phyloP scores from a whole-genome alignment of 2,888 invertebrate genomes.

The Melikaiella ostensackeni region DNA sequence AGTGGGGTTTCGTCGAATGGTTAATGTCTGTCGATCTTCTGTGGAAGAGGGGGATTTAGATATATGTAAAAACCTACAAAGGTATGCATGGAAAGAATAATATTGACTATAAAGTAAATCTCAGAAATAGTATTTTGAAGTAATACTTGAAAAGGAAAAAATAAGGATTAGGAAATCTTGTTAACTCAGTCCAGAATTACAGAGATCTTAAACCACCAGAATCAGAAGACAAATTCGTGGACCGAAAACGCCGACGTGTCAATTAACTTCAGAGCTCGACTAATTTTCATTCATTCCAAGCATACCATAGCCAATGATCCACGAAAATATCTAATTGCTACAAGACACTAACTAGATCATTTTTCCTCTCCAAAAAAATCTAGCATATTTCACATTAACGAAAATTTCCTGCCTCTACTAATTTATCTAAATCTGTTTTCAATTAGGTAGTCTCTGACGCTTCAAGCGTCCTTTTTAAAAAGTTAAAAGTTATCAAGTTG shows the following conservation, averaged over 20 bases:
- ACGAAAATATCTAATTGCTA: slow-evolving; percentile 67
- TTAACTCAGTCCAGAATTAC: background rate
- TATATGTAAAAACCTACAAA: too few relatives aligned
- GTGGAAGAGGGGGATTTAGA: too few relatives aligned
- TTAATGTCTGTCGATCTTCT: too few relatives aligned
- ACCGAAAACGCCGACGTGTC: slow-evolving; percentile 61
- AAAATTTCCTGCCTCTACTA: background rate
- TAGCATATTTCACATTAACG: background rate
- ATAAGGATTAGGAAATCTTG: background rate
- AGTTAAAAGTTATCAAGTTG: too few relatives aligned
- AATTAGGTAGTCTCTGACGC: too few relatives aligned
- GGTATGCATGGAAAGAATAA: too few relatives aligned
- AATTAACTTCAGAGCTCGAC: slow-evolving; percentile 69
- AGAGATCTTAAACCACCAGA: background rate
- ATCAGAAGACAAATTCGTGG: slow-evolving; percentile 34
- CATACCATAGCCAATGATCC: slow-evolving; percentile 67
- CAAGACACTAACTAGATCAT: slow-evolving; percentile 38
- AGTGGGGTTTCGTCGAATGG: too few relatives aligned
- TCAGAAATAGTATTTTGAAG: background rate
- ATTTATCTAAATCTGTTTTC: background rate
- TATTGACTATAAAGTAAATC: too few relatives aligned
- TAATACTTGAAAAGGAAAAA: background rate
- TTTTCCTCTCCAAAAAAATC: slow-evolving; percentile 14
- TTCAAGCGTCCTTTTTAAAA: too few relatives aligned
- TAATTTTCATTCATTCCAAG: slow-evolving; percentile 69